Conservation (phyloP, 2,797 vertebrate genomes). For the Notolabrus celidotus region DNA sequence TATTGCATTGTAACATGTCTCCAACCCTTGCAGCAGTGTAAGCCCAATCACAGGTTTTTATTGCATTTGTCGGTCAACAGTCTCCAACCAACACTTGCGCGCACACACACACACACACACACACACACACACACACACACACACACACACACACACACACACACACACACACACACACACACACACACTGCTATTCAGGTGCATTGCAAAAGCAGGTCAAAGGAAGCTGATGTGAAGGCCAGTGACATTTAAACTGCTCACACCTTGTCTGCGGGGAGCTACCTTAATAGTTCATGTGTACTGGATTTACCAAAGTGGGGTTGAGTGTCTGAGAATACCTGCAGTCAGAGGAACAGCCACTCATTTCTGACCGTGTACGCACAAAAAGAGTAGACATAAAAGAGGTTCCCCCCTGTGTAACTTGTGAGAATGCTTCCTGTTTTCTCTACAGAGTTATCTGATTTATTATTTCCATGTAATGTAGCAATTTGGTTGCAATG, state of each 20-base stretch:
- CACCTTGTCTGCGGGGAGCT: slow-evolving; percentile 9
- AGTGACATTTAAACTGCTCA: slow-evolving; percentile 31
- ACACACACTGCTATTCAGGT: neutral
- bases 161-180: neutral
- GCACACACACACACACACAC: neutral
- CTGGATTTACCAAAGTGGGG: neutral
- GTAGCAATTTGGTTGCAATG: too few species aligned
- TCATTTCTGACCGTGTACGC: neutral
- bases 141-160: neutral
- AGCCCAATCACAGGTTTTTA: neutral
- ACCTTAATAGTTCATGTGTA: neutral
- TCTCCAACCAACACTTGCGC: neutral
- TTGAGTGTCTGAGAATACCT: neutral
- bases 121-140: neutral
- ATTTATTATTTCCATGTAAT: too few species aligned
- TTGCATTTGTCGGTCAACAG: neutral
- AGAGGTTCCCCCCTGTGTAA: too few species aligned
- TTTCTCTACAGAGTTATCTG: too few species aligned
- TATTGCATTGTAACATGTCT: too few species aligned
- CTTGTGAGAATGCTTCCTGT: too few species aligned
- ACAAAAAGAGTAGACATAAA: too few species aligned
- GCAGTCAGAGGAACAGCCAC: neutral
- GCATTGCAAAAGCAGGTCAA: neutral
- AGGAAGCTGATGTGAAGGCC: slow-evolving; percentile 8
- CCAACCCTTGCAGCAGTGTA: neutral